These are phyloP conservation scores for Tonatia bakeri DNA, from an alignment of 2,113 vertebrate genomes.

Conservation along the genomic window DNA sequence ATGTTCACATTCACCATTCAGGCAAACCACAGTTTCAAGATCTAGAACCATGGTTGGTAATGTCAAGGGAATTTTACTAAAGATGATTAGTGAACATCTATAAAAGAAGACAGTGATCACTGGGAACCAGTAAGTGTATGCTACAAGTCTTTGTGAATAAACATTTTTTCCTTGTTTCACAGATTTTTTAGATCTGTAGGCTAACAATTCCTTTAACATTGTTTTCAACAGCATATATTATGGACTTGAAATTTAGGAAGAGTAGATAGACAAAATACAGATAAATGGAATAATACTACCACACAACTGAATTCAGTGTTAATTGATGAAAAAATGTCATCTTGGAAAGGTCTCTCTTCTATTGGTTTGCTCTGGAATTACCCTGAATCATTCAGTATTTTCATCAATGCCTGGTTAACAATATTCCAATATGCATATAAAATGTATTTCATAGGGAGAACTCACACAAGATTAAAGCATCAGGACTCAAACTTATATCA, in stretches of 20 bases:
- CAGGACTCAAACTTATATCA: neutral
- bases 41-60: neutral
- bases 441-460: neutral
- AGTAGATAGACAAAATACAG: constrained; percentile 5
- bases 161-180: neutral
- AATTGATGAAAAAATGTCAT: neutral
- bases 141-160: neutral
- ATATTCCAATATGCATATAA: neutral
- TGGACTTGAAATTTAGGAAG: neutral
- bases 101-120: neutral
- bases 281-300: neutral
- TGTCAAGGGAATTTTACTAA: neutral
- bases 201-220: neutral
- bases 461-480: neutral
- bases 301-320: neutral
- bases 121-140: neutral
- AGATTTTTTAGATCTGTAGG: neutral
- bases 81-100: neutral
- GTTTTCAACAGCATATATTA: neutral
- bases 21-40: neutral
- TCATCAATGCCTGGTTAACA: neutral
- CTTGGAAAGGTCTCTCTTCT: neutral
- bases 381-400: neutral
- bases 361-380: neutral
- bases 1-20: neutral